phyloP scores from a whole-genome alignment of 2,797 vertebrate species.

The Geotrypetes seraphini region DNA sequence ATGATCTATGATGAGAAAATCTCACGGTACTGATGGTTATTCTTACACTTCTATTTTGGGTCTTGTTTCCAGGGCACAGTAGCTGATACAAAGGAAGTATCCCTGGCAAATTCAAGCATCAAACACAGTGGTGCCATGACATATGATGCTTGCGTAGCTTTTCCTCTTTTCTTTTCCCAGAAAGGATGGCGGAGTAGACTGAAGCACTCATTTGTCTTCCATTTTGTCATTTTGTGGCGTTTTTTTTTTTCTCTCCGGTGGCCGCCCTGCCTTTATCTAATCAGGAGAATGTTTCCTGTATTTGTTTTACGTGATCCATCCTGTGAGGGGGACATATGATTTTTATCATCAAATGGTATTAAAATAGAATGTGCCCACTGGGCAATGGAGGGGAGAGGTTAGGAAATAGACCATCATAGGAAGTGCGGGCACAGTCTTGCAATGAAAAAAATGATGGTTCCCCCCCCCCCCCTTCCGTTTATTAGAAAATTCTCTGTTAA shows the following conservation, averaged over 20 bases:
- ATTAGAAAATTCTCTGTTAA: no score
- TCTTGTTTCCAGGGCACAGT: no score
- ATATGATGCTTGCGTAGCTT: not conserved
- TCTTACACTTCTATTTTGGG: no score
- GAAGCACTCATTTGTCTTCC: conserved; percentile 45
- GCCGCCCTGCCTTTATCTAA: conserved; percentile 52
- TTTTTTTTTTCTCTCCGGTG: conserved; percentile 39
- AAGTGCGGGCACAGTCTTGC: no score
- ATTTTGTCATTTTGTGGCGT: conserved; percentile 51
- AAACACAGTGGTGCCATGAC: not conserved
- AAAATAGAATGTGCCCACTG: conserved; percentile 39
- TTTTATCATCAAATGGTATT: conserved; percentile 56
- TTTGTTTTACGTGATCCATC: conserved; percentile 51
- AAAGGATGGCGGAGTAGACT: conserved; percentile 33
- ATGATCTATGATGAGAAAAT: no score
- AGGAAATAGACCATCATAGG: no score
- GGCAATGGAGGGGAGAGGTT: conserved; percentile 12
- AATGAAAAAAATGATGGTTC: no score
- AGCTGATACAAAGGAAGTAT: no score
- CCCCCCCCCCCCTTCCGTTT: no score
- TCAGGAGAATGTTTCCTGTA: conserved; percentile 59
- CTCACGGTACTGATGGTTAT: no score
- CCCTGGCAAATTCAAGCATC: no score
- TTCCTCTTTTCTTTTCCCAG: conserved; percentile 14
- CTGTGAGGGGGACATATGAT: conserved; percentile 41